These are phyloP conservation scores for Symphodus melops DNA, from an alignment of 2,113 vertebrate species.

Conservation along the genomic window DNA sequence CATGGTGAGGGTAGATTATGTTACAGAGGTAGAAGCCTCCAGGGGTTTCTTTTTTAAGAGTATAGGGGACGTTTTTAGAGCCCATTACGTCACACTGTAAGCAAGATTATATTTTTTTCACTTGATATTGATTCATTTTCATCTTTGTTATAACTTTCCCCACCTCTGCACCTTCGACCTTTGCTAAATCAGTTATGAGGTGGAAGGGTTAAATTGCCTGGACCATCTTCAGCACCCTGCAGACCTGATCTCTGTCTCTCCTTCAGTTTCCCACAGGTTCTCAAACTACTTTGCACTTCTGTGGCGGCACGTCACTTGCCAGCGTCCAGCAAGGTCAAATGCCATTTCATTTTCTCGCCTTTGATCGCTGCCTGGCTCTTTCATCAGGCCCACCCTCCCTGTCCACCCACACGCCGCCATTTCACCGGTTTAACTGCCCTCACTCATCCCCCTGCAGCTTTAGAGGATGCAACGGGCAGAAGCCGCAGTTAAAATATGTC, in stretches of 20 bases:
- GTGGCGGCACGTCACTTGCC: conserved; percentile 47
- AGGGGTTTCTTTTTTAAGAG: conserved; percentile 50
- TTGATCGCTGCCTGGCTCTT: conserved; percentile 68
- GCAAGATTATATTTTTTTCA: conserved; percentile 22
- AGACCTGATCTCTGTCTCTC: conserved; percentile 35
- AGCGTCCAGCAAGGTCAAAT: conserved; percentile 73
- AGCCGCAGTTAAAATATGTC: conserved; percentile 26
- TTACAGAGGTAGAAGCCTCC: conserved; percentile 58
- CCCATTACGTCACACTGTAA: conserved; percentile 55
- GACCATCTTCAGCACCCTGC: conserved; percentile 13
- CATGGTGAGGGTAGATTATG: conserved; percentile 37
- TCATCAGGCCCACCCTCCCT: conserved; percentile 61
- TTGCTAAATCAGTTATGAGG: conserved; percentile 42
- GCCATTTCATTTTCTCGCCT: conserved; percentile 77
- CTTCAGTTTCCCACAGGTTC: conserved; percentile 54
- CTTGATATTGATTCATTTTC: conserved; percentile 33
- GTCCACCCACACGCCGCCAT: conserved; percentile 4
- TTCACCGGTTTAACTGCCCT: conserved; percentile 24
- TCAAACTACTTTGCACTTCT: conserved; percentile 73
- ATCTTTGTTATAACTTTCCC: conserved; percentile 11
- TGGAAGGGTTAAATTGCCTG: conserved; percentile 46
- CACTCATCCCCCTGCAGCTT: conserved; percentile 13
- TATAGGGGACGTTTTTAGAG: conserved; percentile 32
- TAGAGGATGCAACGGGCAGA: conserved; percentile 19
- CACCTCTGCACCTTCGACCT: background rate